Percentiles rank a stretch among this genome's conserved stretches.
phyloP scores from a whole-genome alignment of 2,113 vertebrate species.

The Capreolus pygargus region DNA sequence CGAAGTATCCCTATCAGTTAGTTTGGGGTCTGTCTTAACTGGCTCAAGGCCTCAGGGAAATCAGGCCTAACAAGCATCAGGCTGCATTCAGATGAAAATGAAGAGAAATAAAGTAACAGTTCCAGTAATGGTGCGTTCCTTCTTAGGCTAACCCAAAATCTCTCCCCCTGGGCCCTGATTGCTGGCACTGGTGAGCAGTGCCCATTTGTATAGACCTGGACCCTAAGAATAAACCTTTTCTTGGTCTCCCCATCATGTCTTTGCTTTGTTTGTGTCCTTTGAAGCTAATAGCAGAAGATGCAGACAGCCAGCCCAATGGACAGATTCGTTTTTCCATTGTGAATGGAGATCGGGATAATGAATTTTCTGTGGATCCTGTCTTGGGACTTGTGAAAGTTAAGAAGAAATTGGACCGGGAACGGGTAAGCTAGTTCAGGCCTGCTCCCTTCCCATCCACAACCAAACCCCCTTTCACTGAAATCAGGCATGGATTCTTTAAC shows the following conservation, averaged over 20 bases:
- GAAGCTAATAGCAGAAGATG: slow-evolving; percentile 94
- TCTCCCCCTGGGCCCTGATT: neutral
- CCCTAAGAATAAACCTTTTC: neutral
- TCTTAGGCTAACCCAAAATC: neutral
- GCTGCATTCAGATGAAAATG: neutral
- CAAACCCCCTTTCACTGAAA: neutral
- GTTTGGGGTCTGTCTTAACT: neutral
- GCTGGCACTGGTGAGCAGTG: neutral
- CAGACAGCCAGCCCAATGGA: slow-evolving; percentile 92
- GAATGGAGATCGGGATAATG: slow-evolving; percentile 90
- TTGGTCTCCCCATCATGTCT: neutral
- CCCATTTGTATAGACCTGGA: neutral
- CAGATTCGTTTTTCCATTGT: slow-evolving; percentile 92
- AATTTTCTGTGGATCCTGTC: slow-evolving; percentile 93
- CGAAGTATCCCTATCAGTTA: neutral
- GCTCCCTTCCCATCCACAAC: neutral
- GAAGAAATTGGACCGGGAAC: slow-evolving; percentile 95
- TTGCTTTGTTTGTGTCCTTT: slow-evolving; percentile 26
- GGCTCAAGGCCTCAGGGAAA: neutral
- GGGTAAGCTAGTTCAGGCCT: slow-evolving; percentile 81
- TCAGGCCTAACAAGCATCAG: neutral
- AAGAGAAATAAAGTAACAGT: neutral
- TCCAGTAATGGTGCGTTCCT: neutral
- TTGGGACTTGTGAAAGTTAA: slow-evolving; percentile 93
- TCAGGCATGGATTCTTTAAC: neutral